These are phyloP conservation scores for Ciconia nigra DNA, from an alignment of 2,797 vertebrate species.

Conservation along the genomic window DNA sequence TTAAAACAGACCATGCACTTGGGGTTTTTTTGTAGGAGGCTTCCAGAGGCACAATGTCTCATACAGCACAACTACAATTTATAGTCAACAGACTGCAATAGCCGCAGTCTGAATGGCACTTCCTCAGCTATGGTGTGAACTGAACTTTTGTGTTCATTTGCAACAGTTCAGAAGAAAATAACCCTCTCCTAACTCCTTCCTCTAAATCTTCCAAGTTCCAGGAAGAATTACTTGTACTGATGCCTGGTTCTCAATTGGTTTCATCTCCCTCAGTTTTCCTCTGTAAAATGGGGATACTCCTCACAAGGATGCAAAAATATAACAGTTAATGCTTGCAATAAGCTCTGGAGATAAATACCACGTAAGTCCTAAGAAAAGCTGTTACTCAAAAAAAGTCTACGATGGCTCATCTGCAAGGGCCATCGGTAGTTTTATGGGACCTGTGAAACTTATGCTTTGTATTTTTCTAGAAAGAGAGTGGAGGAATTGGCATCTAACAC, in stretches of 20 bases:
- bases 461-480: background rate
- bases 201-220: background rate
- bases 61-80: background rate
- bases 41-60: background rate
- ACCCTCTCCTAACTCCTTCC: background rate
- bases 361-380: background rate
- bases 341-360: background rate
- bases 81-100: background rate
- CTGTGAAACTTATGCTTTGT: background rate
- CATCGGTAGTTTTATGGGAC: background rate
- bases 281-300: background rate
- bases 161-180: background rate
- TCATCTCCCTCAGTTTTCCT: background rate
- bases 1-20: background rate
- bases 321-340: background rate
- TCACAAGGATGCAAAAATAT: background rate
- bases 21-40: background rate
- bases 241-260: background rate
- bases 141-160: background rate
- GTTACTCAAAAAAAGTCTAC: background rate
- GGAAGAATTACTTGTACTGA: background rate
- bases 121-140: background rate
- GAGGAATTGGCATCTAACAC: slow-evolving; percentile 4
- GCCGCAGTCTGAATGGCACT: background rate
- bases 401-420: background rate